Percentiles rank a stretch among this genome's conserved stretches.
Evolutionary conservation across 1,140 invertebrate species (phyloP).

Genomic region (Cydia amplana): DNA sequence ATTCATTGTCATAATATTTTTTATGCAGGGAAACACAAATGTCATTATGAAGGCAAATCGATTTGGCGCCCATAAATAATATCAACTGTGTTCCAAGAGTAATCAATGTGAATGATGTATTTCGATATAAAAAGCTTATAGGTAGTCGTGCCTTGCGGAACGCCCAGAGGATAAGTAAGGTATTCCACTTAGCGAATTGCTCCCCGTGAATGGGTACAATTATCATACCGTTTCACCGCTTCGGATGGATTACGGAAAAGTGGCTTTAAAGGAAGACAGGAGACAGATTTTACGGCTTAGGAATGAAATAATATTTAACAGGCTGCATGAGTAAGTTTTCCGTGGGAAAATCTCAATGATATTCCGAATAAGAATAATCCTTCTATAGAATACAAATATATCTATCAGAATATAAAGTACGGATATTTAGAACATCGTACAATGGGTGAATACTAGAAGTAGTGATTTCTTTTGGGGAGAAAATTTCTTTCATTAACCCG

Average conservation of each 20-base stretch:
- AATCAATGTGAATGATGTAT: slow-evolving; percentile 62
- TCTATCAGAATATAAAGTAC: slow-evolving; percentile 16
- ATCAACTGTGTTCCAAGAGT: slow-evolving; percentile 43
- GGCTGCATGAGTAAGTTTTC: not conserved
- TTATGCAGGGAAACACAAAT: not conserved
- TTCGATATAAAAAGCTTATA: slow-evolving; percentile 57
- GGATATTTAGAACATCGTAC: not conserved
- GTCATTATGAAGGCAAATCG: slow-evolving; percentile 43
- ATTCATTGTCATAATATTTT: not conserved
- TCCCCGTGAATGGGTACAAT: slow-evolving; percentile 54
- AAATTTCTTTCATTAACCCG: slow-evolving; percentile 46
- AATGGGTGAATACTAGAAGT: slow-evolving; percentile 17
- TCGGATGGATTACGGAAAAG: slow-evolving; percentile 31
- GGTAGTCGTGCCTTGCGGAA: slow-evolving; percentile 59
- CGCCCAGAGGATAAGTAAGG: slow-evolving; percentile 65
- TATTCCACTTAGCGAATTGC: slow-evolving; percentile 69
- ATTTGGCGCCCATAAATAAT: slow-evolving; percentile 37
- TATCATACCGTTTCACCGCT: slow-evolving; percentile 55
- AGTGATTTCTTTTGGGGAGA: slow-evolving; percentile 37
- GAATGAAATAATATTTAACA: slow-evolving; percentile 18
- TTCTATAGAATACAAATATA: slow-evolving; percentile 4
- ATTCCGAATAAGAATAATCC: not conserved
- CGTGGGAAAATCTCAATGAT: not conserved
- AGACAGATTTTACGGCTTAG: slow-evolving; percentile 4
- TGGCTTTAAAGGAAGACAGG: slow-evolving; percentile 25